Evolutionary conservation across 2,888 invertebrate species (phyloP).

Genomic region (Morpho helenor): DNA sequence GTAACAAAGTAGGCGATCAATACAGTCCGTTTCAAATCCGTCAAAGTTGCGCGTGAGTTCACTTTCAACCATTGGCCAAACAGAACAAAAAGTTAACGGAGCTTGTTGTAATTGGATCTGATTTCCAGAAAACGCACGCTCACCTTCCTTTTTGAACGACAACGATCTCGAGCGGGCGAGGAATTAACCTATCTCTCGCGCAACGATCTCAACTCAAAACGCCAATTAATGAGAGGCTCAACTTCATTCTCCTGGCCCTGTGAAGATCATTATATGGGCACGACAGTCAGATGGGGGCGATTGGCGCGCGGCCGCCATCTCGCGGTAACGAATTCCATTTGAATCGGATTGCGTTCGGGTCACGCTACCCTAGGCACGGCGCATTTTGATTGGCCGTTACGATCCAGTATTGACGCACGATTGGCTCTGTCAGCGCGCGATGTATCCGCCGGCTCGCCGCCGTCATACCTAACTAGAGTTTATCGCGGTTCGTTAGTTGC

Average conservation of each 20-base stretch:
- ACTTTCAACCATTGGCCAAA: conserved; percentile 56
- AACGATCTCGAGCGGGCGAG: conserved; percentile 73
- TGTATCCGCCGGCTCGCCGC: conserved; percentile 61
- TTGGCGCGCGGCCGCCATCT: conserved; percentile 73
- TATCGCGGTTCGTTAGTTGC: conserved; percentile 70
- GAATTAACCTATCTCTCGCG: conserved; percentile 79
- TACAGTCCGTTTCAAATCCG: conserved; percentile 51
- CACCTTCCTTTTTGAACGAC: conserved; percentile 77
- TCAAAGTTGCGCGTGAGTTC: conserved; percentile 62
- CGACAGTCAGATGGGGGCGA: conserved; percentile 78
- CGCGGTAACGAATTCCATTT: conserved; percentile 73
- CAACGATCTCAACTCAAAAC: conserved; percentile 78
- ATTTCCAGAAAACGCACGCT: conserved; percentile 77
- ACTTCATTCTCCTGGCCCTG: conserved; percentile 78
- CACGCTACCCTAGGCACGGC: conserved; percentile 75
- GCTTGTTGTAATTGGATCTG: conserved; percentile 78
- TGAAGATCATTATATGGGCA: conserved; percentile 80
- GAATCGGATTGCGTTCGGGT: conserved; percentile 76
- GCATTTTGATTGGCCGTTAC: conserved; percentile 67
- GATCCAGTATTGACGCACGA: conserved; percentile 65
- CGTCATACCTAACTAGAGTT: conserved; percentile 67
- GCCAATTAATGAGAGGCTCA: conserved; percentile 79
- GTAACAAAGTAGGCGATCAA: conserved; percentile 43
- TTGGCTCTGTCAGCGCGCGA: conserved; percentile 57
- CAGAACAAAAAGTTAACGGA: conserved; percentile 76